Percentiles rank a stretch among this genome's conserved stretches.
These are phyloP conservation scores for Plutomurus gul DNA, from an alignment of 1,140 invertebrate genomes.

Conservation along the genomic window DNA sequence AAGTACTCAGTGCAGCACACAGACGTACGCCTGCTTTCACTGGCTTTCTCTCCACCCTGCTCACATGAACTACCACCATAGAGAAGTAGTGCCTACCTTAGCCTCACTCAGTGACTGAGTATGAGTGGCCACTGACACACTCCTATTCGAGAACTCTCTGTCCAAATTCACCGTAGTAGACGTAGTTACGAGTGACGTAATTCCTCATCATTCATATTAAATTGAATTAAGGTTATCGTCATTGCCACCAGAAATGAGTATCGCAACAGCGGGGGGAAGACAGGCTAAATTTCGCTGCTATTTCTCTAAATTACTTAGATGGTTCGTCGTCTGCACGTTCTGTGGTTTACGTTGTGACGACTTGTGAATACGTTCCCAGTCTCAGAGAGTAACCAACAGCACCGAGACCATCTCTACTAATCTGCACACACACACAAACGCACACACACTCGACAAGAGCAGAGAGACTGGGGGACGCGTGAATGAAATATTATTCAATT, in stretches of 20 bases:
- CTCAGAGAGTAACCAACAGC: too few relatives aligned
- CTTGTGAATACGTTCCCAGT: too few relatives aligned
- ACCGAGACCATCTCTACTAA: too few relatives aligned
- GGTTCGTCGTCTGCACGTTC: background rate
- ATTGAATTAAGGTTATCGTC: constrained; percentile 10
- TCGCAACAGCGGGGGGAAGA: background rate
- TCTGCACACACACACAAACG: too few relatives aligned
- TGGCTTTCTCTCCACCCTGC: too few relatives aligned
- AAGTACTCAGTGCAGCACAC: background rate
- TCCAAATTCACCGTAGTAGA: background rate
- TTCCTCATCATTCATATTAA: constrained; percentile 4
- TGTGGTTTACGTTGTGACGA: background rate
- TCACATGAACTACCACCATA: too few relatives aligned
- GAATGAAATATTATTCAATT: too few relatives aligned
- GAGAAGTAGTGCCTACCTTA: background rate
- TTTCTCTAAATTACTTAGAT: background rate
- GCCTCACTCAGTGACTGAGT: background rate
- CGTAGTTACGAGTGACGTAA: background rate
- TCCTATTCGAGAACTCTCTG: background rate
- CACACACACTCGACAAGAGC: too few relatives aligned
- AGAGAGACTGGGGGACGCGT: too few relatives aligned
- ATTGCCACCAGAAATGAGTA: background rate
- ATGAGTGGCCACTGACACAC: background rate
- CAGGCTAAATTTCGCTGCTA: background rate
- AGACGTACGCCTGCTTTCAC: too few relatives aligned